phyloP scores from a whole-genome alignment of 2,113 vertebrate species.

The Ailurus styani region DNA sequence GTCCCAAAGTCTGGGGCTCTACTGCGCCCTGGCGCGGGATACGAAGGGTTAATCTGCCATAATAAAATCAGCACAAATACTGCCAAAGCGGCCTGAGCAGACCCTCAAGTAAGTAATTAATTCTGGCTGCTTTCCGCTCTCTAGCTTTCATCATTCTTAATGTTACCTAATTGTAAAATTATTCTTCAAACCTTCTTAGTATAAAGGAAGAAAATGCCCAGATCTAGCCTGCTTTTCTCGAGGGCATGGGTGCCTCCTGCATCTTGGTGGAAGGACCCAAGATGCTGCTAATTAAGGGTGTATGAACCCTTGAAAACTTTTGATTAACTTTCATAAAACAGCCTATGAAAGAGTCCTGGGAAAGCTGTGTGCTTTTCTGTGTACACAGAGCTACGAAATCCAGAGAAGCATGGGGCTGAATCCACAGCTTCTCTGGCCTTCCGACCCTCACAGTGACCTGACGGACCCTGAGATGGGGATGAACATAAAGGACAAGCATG shows the following conservation, averaged over 20 bases:
- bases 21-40: neutral
- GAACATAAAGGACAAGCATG: neutral
- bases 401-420: rapidly evolving
- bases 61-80: constrained; percentile 60
- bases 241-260: constrained; percentile 45
- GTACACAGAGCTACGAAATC: neutral
- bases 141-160: constrained; percentile 73
- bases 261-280: constrained; percentile 29
- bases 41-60: constrained; percentile 63
- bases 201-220: constrained; percentile 64
- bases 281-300: constrained; percentile 56
- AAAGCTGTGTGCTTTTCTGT: neutral
- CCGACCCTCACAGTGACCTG: neutral
- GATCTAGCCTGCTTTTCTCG: constrained; percentile 28
- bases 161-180: constrained; percentile 74
- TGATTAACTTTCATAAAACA: constrained; percentile 17
- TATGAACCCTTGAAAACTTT: constrained; percentile 51
- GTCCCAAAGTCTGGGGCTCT: neutral
- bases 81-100: constrained; percentile 62
- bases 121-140: constrained; percentile 73
- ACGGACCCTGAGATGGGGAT: too few species aligned
- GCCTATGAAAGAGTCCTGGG: neutral
- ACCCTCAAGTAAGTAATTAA: constrained; percentile 76
- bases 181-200: constrained; percentile 58
- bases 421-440: neutral